These are phyloP conservation scores for Gortyna flavago DNA, from an alignment of 2,888 invertebrate genomes.

Conservation along the genomic window DNA sequence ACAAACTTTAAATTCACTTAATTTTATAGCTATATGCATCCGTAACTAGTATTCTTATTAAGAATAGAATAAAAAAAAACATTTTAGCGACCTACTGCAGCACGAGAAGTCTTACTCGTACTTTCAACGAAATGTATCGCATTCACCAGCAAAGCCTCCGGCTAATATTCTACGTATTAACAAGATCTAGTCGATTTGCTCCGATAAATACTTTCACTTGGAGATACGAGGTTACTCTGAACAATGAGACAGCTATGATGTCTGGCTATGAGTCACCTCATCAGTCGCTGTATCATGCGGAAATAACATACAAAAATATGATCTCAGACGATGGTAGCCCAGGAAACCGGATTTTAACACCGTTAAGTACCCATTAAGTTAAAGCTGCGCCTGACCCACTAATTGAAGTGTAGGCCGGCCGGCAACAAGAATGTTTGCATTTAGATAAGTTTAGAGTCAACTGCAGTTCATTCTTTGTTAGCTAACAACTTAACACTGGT, in stretches of 20 bases:
- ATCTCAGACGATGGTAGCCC: constrained; percentile 68
- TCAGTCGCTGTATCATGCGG: constrained; percentile 66
- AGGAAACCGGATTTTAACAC: constrained; percentile 81
- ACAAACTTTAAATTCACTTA: neutral
- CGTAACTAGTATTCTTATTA: neutral
- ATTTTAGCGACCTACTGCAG: constrained; percentile 13
- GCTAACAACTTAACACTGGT: constrained; percentile 67
- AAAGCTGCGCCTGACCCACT: constrained; percentile 82
- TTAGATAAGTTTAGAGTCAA: constrained; percentile 75
- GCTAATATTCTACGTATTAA: constrained; percentile 59
- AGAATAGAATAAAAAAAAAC: constrained; percentile 1
- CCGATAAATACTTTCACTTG: constrained; percentile 78
- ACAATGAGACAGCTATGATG: constrained; percentile 71
- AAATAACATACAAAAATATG: constrained; percentile 65
- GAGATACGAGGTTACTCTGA: constrained; percentile 72
- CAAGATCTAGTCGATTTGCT: constrained; percentile 69
- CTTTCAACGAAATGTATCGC: constrained; percentile 46
- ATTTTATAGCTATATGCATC: neutral
- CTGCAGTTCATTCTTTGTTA: constrained; percentile 70
- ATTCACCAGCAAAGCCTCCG: constrained; percentile 50
- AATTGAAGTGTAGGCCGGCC: constrained; percentile 73
- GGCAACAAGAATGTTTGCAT: constrained; percentile 75
- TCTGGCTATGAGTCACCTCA: constrained; percentile 68
- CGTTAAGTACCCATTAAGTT: constrained; percentile 83
- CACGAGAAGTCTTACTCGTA: constrained; percentile 23